Conservation (phyloP, 2,113 vertebrate species). For the Illadopsis cleaveri region DNA sequence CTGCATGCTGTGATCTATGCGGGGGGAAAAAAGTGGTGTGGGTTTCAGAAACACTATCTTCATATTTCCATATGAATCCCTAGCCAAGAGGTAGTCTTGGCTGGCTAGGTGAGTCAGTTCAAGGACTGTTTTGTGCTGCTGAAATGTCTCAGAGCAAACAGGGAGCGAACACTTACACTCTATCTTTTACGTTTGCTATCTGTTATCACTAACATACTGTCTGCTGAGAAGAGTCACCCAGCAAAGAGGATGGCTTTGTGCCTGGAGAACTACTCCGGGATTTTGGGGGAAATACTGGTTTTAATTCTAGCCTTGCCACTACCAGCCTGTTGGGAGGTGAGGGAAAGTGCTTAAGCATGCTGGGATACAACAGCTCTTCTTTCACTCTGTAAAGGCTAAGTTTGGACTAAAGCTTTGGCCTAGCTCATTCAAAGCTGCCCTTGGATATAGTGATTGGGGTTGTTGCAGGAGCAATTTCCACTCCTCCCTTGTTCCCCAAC, state of each 20-base stretch:
- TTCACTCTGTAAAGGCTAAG: not conserved
- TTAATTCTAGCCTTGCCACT: not conserved
- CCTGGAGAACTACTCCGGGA: not conserved
- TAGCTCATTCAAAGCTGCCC: not conserved
- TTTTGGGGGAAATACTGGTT: not conserved
- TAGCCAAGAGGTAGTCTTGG: not conserved
- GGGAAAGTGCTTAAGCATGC: not conserved
- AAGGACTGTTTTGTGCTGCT: not conserved
- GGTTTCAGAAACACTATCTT: constrained; percentile 4
- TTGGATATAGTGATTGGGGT: not conserved
- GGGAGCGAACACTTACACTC: not conserved
- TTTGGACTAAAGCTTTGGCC: not conserved
- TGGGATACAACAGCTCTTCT: not conserved
- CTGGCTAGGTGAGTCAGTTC: not conserved
- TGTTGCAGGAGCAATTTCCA: not conserved
- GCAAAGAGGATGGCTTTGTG: not conserved
- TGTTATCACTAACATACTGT: not conserved
- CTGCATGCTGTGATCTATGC: not conserved
- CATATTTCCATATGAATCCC: not conserved
- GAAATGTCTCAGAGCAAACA: not conserved
- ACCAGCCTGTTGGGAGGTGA: not conserved
- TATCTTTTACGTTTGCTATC: not conserved
- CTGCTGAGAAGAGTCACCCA: not conserved
- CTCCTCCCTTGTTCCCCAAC: not conserved
- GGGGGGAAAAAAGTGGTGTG: not conserved